Evolutionary conservation across 2,797 vertebrate genomes (phyloP), one percentile per base, ranked within the genome.

Genomic region (Fratercula arctica): DNA sequence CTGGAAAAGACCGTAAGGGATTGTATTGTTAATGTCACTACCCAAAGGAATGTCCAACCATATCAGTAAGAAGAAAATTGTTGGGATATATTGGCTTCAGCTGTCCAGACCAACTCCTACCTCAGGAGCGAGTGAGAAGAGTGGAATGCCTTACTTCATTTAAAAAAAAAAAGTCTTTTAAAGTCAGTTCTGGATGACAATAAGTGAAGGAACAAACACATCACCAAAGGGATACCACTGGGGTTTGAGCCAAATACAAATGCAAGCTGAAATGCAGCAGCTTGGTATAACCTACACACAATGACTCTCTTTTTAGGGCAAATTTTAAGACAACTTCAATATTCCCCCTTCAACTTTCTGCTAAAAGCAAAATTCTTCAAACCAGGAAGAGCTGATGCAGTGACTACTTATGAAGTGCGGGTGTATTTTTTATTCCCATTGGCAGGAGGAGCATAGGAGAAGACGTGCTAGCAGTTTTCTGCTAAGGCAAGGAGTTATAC

Each of bases 311-410:
- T 72, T 85, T 61, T 41, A 56, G 48, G 28, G 13, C 5, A 67
- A 51, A 45, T 61, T 57, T 87, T 63, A 68, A 80, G 16, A 15
- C 3, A 80, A 24, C 8, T 45, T 77, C 54, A 60, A 37, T 54
- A 37, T 67, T 67, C 7, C 2, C 2, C 9, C 4, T 14, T 6
- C 16, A 12, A 19, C 6, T 7, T 63, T 63, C 26, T 86, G 20
- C 48, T 88, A 48, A 78, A 90, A 80, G 5, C 9, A 70, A 63
- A 85, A 39, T 10, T 21, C 48, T 83, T 88, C 51, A 77, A 80
- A 53, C 13, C 8, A 19, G 16, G 8, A 51, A 46, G 13, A 37
- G 10, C 1, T 60, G 41, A 72, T 75, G 8, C 0, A 0, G 13
- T 28, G 16, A 15, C 10, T 73, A 43, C 24, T 64, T 50, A 20